Evolutionary conservation across 2,888 invertebrate species (phyloP).

Genomic region (Ornithoptera priamus): DNA sequence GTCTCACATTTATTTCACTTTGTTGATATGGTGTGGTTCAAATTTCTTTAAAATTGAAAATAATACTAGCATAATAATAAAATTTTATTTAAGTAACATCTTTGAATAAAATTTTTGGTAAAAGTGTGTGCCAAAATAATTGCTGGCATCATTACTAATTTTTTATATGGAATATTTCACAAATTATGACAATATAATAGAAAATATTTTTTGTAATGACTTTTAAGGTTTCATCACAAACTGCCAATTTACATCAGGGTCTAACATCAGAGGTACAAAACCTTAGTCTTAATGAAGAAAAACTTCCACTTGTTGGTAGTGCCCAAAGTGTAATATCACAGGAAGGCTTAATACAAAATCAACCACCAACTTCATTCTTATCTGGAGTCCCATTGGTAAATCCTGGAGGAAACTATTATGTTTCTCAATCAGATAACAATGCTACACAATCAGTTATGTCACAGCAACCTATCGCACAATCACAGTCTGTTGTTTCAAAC

Average conservation of each 20-base stretch:
- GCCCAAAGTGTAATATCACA: conserved; percentile 44
- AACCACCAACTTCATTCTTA: conserved; percentile 67
- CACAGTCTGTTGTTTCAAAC: conserved; percentile 69
- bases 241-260: conserved; percentile 44
- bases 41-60: too few species aligned
- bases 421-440: conserved; percentile 37
- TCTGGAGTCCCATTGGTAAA: conserved; percentile 78
- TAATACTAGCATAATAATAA: too few species aligned
- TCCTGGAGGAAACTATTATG: conserved; percentile 48
- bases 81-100: too few species aligned
- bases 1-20: too few species aligned
- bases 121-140: too few species aligned
- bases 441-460: conserved; percentile 36
- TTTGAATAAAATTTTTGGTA: too few species aligned
- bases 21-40: too few species aligned
- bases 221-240: conserved; percentile 47
- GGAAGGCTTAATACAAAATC: conserved; percentile 38
- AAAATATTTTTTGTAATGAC: background rate
- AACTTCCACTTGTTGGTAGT: conserved; percentile 49
- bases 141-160: too few species aligned
- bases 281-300: conserved; percentile 56
- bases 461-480: conserved; percentile 52
- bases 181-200: too few species aligned
- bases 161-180: too few species aligned
- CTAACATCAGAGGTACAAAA: conserved; percentile 53